Base-by-base conservation (phyloP, 2,113 vertebrate genomes). In the Synchiropus splendidus region DNA sequence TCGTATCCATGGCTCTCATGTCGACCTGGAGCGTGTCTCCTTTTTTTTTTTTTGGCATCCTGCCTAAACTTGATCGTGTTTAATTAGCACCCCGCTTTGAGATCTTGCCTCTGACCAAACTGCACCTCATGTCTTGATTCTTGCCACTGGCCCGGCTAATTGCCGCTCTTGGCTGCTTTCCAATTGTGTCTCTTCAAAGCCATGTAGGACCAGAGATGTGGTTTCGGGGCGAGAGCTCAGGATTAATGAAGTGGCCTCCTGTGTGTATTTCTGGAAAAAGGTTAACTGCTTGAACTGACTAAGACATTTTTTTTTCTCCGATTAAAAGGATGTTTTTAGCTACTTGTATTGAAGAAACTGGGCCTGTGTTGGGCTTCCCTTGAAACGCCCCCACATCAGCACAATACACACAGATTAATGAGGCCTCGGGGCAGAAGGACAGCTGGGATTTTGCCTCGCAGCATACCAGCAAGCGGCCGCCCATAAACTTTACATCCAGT, bases 321-420 rank as follows among this genome's bases (percentile, higher is more conserved):
- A n/a, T n/a, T n/a, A n/a, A n/a, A n/a, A n/a, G n/a, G n/a, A n/a
- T n/a, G n/a, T n/a, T n/a, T n/a, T n/a, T n/a, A n/a, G n/a, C n/a
- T n/a, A n/a, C n/a, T n/a, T n/a, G n/a, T n/a, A n/a, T n/a, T n/a
- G n/a, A n/a, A n/a, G n/a, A n/a, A n/a, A n/a, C n/a, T n/a, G 21
- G 21, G 21, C 21, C 21, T 4, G 8, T 27, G 8, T 27, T 27
- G 4, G 21, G 4, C 4, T 51, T 46, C 58, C 61, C 61, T 64
- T 56, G 16, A 46, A 51, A 57, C 31, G 48, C 56, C 38, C 48
- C 54, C 48, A 54, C 38, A 18, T 65, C 65, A 68, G 39, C 73
- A 80, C 71, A 71, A 67, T 75, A 64, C 67, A 47, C 54, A 54
- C 57, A 72, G 77, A 83, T 81, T 77, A 84, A 86, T 85, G 76